Evolutionary conservation across 2,888 invertebrate species (phyloP).

Genomic region (Cephus rjabovi): DNA sequence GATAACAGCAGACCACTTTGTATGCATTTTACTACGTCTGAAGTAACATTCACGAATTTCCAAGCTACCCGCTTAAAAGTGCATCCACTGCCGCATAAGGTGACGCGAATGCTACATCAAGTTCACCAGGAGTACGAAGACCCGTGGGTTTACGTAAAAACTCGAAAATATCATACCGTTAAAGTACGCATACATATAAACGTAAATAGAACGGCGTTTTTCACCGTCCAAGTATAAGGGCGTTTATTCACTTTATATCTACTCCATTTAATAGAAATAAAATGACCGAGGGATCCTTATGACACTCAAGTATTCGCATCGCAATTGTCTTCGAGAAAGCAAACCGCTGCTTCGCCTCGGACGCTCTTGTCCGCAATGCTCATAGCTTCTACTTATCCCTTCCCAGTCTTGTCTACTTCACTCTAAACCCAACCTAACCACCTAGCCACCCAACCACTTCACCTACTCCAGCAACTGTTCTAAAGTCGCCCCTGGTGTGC

Average conservation of each 20-base stretch:
- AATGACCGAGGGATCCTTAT: not conserved
- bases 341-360: not conserved
- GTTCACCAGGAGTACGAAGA: not conserved
- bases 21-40: not conserved
- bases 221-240: not conserved
- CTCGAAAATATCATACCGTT: not conserved
- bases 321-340: not conserved
- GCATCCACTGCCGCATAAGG: too few species aligned
- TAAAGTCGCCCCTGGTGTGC: too few species aligned
- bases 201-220: not conserved
- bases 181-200: not conserved
- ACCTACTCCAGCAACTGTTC: not conserved
- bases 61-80: too few species aligned
- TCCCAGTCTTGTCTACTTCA: not conserved
- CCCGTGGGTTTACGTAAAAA: not conserved
- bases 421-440: not conserved
- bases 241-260: not conserved
- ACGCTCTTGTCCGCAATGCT: not conserved
- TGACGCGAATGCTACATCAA: not conserved
- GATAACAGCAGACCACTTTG: not conserved
- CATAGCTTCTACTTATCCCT: not conserved
- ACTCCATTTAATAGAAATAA: not conserved
- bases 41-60: not conserved
- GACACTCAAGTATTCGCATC: not conserved
- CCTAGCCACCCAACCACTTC: not conserved